phyloP scores from a whole-genome alignment of 2,113 vertebrate species.

The Onychostruthus taczanowskii region DNA sequence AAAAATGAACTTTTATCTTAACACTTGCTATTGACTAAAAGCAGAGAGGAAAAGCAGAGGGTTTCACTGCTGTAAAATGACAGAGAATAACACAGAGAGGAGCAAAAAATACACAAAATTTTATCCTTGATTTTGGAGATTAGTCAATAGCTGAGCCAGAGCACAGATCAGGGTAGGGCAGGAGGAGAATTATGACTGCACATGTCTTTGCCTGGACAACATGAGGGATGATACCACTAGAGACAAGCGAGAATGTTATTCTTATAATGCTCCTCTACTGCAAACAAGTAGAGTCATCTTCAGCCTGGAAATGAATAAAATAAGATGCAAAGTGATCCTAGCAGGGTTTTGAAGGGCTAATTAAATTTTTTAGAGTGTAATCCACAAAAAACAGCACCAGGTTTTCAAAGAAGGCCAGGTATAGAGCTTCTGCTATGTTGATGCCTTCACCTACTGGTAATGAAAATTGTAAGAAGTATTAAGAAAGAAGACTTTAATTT shows the following conservation, averaged over 20 bases:
- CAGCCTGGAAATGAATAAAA: not conserved
- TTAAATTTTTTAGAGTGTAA: not conserved
- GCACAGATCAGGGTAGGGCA: not conserved
- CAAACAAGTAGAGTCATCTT: not conserved
- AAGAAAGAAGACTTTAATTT: not conserved
- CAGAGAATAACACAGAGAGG: not conserved
- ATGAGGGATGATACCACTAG: not conserved
- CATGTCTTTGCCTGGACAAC: not conserved
- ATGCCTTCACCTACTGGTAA: not conserved
- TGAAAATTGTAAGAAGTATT: not conserved
- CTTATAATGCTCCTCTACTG: not conserved
- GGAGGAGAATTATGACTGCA: not conserved
- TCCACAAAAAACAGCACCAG: not conserved
- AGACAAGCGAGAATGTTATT: not conserved
- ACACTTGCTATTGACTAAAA: not conserved
- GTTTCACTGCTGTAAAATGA: fast-evolving
- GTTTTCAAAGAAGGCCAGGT: not conserved
- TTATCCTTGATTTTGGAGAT: not conserved
- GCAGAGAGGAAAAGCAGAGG: not conserved
- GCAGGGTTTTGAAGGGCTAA: not conserved
- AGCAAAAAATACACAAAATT: not conserved
- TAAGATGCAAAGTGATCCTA: not conserved
- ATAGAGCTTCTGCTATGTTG: not conserved
- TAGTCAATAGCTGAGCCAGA: not conserved
- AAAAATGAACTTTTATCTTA: not conserved